phyloP scores from a whole-genome alignment of 2,888 invertebrate species.

The Perithous albicinctus region DNA sequence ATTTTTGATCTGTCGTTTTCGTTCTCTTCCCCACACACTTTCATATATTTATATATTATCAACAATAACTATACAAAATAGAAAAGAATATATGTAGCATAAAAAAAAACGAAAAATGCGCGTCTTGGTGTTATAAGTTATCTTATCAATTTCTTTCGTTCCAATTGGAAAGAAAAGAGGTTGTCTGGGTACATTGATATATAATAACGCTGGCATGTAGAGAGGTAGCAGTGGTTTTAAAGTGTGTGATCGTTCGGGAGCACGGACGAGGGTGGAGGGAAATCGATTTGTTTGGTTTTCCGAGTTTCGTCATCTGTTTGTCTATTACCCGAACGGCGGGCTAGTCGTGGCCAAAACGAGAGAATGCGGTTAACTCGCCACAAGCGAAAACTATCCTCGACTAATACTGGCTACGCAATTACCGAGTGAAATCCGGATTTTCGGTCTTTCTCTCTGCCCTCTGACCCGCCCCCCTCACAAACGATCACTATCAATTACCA shows the following conservation, averaged over 20 bases:
- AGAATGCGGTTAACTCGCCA: slow-evolving; percentile 23
- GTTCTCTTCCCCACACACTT: slow-evolving; percentile 47
- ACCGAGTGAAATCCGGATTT: slow-evolving; percentile 44
- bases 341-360: slow-evolving; percentile 13
- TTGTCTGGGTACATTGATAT: slow-evolving; percentile 36
- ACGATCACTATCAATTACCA: slow-evolving; percentile 50
- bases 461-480: slow-evolving; percentile 8
- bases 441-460: slow-evolving; percentile 5
- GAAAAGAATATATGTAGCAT: slow-evolving; percentile 5
- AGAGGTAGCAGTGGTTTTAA: slow-evolving; percentile 29
- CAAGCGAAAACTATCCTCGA: slow-evolving; percentile 29
- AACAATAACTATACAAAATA: not conserved
- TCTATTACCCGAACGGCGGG: not conserved
- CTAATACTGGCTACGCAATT: slow-evolving; percentile 37
- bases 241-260: slow-evolving; percentile 7
- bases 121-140: slow-evolving; percentile 1
- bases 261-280: slow-evolving; percentile 9
- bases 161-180: slow-evolving; percentile 21
- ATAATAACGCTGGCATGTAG: slow-evolving; percentile 37
- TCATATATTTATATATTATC: not conserved
- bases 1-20: slow-evolving; percentile 35
- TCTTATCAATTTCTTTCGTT: slow-evolving; percentile 39
- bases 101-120: not conserved
- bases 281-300: slow-evolving; percentile 57
- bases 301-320: slow-evolving; percentile 45